phyloP scores from a whole-genome alignment of 2,113 vertebrate species.

The Microcebus griseorufus region DNA sequence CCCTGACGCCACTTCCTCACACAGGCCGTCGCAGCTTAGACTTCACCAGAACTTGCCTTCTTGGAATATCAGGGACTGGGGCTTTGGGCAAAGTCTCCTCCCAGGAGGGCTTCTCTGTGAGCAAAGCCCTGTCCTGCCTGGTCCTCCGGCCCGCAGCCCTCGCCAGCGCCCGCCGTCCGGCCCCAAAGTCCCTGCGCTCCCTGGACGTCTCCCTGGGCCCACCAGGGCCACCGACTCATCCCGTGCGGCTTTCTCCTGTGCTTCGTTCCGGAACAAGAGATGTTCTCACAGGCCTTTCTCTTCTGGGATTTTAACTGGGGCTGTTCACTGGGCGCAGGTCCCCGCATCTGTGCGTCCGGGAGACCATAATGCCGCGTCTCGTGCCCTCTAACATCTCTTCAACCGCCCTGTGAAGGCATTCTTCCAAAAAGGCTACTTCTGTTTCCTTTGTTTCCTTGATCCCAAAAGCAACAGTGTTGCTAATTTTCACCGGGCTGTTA shows the following conservation, averaged over 20 bases:
- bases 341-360: accelerated
- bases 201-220: neutral
- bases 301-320: neutral
- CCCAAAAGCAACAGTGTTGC: neutral
- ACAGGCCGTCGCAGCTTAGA: neutral
- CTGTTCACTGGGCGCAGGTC: neutral
- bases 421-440: neutral
- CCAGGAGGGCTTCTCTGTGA: neutral
- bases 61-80: neutral
- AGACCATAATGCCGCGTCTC: neutral
- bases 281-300: neutral
- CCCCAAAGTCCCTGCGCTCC: neutral
- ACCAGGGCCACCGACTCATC: accelerated
- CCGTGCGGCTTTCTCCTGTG: neutral
- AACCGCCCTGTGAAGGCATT: accelerated
- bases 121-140: accelerated
- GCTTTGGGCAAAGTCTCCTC: neutral
- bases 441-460: too few relatives aligned
- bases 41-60: neutral
- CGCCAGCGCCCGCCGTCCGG: accelerated
- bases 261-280: neutral
- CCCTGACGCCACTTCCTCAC: neutral
- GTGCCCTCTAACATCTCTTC: neutral
- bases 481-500: neutral
- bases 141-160: neutral